Base-by-base conservation (phyloP, 2,888 invertebrate genomes). In the Cecidostiba fungosa region DNA sequence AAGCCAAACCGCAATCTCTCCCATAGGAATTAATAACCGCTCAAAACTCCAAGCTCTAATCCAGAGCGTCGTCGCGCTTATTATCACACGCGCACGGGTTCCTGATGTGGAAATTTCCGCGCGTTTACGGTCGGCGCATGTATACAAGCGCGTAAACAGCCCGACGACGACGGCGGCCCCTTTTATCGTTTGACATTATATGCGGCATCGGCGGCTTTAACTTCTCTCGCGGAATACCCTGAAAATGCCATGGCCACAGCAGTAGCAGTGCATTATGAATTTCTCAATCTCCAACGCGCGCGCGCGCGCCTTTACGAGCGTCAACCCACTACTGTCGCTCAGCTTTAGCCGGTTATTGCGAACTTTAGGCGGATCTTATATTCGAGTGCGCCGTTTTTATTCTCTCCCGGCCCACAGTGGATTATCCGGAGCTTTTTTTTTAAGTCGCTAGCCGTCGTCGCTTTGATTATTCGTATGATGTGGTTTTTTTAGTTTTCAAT, bases 251-350 rank as follows among this genome's bases (percentile, higher is more conserved):
- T 39, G 72, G 29, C 66, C 66, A 50, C 66, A 14, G 47, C 26
- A 14, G 29, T 54, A 23, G 36, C 76, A 66, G 26, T 76, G 59
- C 54, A 85, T 81, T 85, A 81, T 85, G 81, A 85, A 85, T 85
- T 85, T 81, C 85, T 81, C 73, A 85, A 85, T 82, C 70, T 70
- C 74, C 32, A 54, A 19, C 69, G 69, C 69, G 69, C 69, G 23
- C 26, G 66, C 26, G 32, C 69, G 5, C 19, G 39, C 70, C 70
- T 72, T 72, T 72, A 72, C 36, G 70, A 72, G 39, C 70, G 32
- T 39, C 39, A 29, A 12, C 5, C 54, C 26, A 23, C 62, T 59
- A 26, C 16, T 12, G 26, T 59, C 66, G 29, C 29, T 12, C 70
- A 39, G 36, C 70, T 36, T 39, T 72, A 36, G n/a, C n/a, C 8